These are phyloP conservation scores for Ennomos fuscantarius DNA, from an alignment of 2,888 invertebrate genomes.

Conservation along the genomic window DNA sequence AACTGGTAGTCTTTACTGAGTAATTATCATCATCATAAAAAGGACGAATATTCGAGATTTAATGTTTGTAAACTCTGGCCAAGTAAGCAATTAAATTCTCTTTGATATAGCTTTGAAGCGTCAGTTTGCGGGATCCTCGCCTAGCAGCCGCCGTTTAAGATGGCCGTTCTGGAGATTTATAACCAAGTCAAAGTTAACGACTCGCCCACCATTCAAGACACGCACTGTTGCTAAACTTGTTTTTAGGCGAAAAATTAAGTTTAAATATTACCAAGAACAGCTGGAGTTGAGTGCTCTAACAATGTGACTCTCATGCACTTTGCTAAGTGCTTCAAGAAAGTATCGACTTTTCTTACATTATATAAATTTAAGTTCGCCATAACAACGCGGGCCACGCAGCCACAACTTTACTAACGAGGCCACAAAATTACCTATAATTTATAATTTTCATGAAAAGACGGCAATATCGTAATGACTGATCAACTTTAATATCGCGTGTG, in stretches of 20 bases:
- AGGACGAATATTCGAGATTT: slow-evolving; percentile 54
- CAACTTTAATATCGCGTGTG: slow-evolving; percentile 52
- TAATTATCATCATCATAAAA: slow-evolving; percentile 49
- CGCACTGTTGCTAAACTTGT: slow-evolving; percentile 66
- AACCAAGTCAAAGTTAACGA: slow-evolving; percentile 74
- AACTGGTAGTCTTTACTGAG: slow-evolving; percentile 42
- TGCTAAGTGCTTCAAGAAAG: slow-evolving; percentile 49
- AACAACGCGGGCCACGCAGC: background rate
- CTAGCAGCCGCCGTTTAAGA: slow-evolving; percentile 67
- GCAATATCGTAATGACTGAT: slow-evolving; percentile 46
- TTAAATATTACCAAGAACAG: slow-evolving; percentile 64
- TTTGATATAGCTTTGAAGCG: slow-evolving; percentile 69
- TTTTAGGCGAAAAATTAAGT: slow-evolving; percentile 70
- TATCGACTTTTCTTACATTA: background rate
- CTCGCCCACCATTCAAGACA: slow-evolving; percentile 69
- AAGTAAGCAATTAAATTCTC: slow-evolving; percentile 70
- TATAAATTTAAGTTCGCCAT: background rate
- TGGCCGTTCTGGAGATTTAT: slow-evolving; percentile 75
- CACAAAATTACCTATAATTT: slow-evolving; percentile 11
- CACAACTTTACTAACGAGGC: background rate
- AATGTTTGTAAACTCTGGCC: slow-evolving; percentile 60
- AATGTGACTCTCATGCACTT: slow-evolving; percentile 49
- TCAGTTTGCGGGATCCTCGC: slow-evolving; percentile 61
- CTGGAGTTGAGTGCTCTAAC: slow-evolving; percentile 59
- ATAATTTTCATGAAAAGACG: slow-evolving; percentile 28